Percentiles rank a stretch among this genome's conserved stretches.
Evolutionary conservation across 2,797 vertebrate species (phyloP).

Genomic region (Lagorchestes hirsutus): DNA sequence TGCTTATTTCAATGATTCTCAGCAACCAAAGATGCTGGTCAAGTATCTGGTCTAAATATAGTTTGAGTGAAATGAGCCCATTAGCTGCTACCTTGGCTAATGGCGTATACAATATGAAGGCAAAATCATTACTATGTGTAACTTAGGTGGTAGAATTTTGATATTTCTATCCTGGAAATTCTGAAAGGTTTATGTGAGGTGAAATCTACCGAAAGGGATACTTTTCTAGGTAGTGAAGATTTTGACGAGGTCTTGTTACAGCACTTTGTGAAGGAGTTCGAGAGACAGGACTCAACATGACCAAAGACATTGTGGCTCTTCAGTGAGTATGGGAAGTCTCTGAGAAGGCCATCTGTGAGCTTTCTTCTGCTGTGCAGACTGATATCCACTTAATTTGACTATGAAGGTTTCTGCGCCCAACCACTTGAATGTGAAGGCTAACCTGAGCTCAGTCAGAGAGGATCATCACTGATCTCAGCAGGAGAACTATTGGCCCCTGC

Average conservation of each 20-base stretch:
- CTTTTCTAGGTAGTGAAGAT: conserved; percentile 98
- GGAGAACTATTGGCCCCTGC: conserved; percentile 94
- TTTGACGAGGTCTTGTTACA: conserved; percentile 94
- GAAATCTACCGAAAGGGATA: conserved; percentile 98
- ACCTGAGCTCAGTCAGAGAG: conserved; percentile 95
- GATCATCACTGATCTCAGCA: conserved; percentile 95
- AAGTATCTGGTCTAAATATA: too few species aligned
- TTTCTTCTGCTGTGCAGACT: conserved; percentile 96
- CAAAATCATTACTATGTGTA: conserved; percentile 94
- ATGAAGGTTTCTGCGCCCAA: conserved; percentile 98
- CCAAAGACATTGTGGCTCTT: conserved; percentile 98
- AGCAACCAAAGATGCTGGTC: too few species aligned
- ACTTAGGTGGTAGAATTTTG: conserved; percentile 97
- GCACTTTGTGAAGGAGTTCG: conserved; percentile 97
- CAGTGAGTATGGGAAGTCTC: conserved; percentile 97
- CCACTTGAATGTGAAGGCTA: conserved; percentile 97
- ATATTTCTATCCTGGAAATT: conserved; percentile 98
- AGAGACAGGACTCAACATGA: conserved; percentile 97
- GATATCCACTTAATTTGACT: conserved; percentile 98
- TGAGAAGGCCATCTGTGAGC: conserved; percentile 98
- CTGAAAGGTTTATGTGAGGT: conserved; percentile 99
- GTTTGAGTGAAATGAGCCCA: too few species aligned
- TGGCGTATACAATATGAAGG: conserved; percentile 70
- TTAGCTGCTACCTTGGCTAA: too few species aligned
- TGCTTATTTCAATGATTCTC: too few species aligned